Evolutionary conservation across 2,888 invertebrate species (phyloP), one percentile per base, ranked within the genome.

Genomic region (Spisula subtruncata): DNA sequence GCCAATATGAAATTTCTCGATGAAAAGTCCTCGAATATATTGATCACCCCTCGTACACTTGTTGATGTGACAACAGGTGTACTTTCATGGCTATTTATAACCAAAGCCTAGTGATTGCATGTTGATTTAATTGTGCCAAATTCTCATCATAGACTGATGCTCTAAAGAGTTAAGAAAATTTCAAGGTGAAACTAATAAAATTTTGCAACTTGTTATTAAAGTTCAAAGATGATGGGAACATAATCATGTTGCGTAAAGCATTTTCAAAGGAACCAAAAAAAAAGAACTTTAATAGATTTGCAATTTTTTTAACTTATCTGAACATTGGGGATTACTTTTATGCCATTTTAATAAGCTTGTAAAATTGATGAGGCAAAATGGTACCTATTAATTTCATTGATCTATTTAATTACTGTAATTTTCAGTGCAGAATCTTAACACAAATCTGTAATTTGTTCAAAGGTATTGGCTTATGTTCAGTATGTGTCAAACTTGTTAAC

Each of bases 401-500:
- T 75, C 75, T 75, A 2, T 71, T 1, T 32, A 35, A 16, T 25
- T 75, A 25, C 14, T 29, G 82, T 51, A 82, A 82, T 81, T 81
- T 51, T n/a, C 25, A 29, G 54, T 82, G 54, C 82, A 48, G 35
- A 75, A 75, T 75, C 75, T 75, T 32, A 14, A 32, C 25, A 66
- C 2, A 25, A 66, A 25, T 66, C 60, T 25, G 25, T n/a, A 25
- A 10, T n/a, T n/a, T 25, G 25, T 75, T 32, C 32, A 35, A 75
- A 35, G 16, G 35, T 25, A 75, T 32, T 35, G 75, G 75, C n/a
- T 81, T 46, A 41, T 25, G 82, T 75, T 87, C 82, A 51, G 54
- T 51, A 75, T 48, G 54, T 87, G 87, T 87, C 87, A 87, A 87
- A 60, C 35, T 82, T 54, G 82, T 82, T 82, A 18, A 10, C 56